A percentile compares a stretch with the other conserved stretches of the same genome.
Evolutionary conservation across 2,113 vertebrate species (phyloP).

Genomic region (Meles meles): DNA sequence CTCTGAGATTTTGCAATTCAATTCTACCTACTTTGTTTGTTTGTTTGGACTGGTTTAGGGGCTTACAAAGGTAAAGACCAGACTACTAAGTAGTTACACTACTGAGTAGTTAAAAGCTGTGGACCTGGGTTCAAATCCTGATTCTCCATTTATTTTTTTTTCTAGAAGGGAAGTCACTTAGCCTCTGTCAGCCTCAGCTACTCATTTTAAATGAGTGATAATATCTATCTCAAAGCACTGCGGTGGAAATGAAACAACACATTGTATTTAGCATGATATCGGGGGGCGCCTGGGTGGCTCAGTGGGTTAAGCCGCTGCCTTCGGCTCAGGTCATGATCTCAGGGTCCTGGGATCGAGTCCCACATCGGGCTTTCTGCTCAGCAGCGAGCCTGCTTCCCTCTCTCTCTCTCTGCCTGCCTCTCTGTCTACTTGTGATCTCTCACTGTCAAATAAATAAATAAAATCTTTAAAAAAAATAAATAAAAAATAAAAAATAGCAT

Average conservation of each 20-base stretch:
- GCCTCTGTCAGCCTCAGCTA: background rate
- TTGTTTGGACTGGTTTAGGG: too few species aligned
- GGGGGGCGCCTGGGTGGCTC: too few species aligned
- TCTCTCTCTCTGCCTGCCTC: too few species aligned
- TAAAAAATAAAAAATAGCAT: too few species aligned
- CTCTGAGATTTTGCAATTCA: background rate
- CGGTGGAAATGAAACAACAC: background rate
- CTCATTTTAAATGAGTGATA: background rate
- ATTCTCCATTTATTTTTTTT: conserved; percentile 1
- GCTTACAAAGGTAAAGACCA: background rate
- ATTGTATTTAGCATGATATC: background rate
- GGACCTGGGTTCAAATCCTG: background rate
- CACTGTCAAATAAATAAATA: too few species aligned
- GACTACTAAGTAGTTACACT: background rate
- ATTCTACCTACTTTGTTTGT: background rate
- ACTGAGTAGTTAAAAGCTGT: background rate
- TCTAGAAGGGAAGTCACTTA: background rate
- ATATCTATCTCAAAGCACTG: background rate
- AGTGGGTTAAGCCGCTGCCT: too few species aligned
- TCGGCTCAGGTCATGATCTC: too few species aligned
- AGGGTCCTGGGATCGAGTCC: too few species aligned
- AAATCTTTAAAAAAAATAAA: too few species aligned
- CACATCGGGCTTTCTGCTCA: too few species aligned
- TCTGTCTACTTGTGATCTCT: too few species aligned
- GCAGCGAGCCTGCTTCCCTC: too few species aligned